Percentiles rank a stretch among this genome's conserved stretches.
phyloP scores from a whole-genome alignment of 2,113 vertebrate species.

The Castor canadensis region DNA sequence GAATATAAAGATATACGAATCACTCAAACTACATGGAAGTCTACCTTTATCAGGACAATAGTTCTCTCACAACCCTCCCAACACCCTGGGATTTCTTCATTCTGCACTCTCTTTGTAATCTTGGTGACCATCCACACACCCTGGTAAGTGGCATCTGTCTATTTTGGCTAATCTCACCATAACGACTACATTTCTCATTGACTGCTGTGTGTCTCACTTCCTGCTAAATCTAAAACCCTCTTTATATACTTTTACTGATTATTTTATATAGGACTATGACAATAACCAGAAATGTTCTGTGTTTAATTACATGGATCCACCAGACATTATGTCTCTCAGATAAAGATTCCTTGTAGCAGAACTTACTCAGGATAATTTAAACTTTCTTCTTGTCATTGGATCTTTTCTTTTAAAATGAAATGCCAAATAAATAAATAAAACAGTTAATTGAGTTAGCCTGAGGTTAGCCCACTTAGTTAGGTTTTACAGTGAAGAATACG shows the following conservation, averaged over 20 bases:
- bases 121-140: neutral
- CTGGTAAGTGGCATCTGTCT: neutral
- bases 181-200: neutral
- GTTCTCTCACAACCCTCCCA: neutral
- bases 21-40: neutral
- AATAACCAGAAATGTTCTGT: neutral
- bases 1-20: neutral
- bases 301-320: slow-evolving; percentile 18
- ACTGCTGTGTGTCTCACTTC: neutral
- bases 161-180: neutral
- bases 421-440: neutral
- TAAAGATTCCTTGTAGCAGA: neutral
- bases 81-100: neutral
- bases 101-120: neutral
- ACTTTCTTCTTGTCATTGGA: neutral
- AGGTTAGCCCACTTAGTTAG: slow-evolving; percentile 11
- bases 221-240: neutral
- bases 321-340: neutral
- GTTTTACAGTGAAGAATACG: neutral
- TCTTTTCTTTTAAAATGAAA: slow-evolving; percentile 13
- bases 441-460: neutral
- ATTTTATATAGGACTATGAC: neutral
- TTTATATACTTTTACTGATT: neutral
- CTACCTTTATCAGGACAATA: neutral
- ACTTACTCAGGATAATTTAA: neutral